These are phyloP conservation scores for Probosciger aterrimus DNA, from an alignment of 2,113 vertebrate genomes.

Conservation along the genomic window DNA sequence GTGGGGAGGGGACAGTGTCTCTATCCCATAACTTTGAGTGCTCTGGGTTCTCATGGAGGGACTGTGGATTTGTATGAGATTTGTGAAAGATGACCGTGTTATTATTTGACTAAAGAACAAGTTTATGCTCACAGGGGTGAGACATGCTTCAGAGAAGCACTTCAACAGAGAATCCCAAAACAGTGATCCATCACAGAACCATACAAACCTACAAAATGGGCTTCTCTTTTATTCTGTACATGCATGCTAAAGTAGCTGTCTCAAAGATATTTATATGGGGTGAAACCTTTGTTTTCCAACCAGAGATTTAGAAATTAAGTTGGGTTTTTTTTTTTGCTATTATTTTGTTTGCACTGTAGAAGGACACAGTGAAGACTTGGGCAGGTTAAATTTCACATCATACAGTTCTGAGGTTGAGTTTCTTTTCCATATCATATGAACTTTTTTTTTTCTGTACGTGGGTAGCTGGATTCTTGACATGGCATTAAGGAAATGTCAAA, in stretches of 20 bases:
- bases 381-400: not conserved
- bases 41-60: not conserved
- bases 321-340: too few species aligned
- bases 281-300: not conserved
- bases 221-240: not conserved
- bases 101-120: not conserved
- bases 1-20: not conserved
- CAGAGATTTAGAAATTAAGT: not conserved
- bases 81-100: not conserved
- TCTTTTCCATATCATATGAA: not conserved
- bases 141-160: not conserved
- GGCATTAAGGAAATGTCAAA: constrained; percentile 38
- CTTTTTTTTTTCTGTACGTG: not conserved
- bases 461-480: not conserved
- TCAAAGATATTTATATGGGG: not conserved
- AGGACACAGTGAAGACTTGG: not conserved
- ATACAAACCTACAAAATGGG: not conserved
- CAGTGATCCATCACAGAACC: not conserved
- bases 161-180: not conserved
- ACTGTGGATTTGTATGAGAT: not conserved
- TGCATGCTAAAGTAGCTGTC: not conserved
- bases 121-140: not conserved
- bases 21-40: not conserved
- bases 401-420: not conserved
- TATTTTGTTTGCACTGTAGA: not conserved